Base-by-base conservation (phyloP, 2,113 vertebrate genomes). In the Neofelis nebulosa region DNA sequence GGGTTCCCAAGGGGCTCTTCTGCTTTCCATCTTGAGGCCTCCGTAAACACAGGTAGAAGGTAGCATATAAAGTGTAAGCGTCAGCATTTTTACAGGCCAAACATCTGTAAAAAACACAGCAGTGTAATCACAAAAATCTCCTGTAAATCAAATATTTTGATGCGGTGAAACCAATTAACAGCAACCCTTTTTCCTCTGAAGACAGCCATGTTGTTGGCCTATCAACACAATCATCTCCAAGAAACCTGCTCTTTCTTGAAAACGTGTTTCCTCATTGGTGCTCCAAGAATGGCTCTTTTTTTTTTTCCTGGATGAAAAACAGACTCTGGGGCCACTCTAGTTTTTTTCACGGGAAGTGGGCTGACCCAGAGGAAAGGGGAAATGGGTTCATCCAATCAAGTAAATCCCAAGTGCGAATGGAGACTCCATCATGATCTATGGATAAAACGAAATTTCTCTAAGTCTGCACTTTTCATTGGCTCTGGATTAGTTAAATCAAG, bases 401-500 rank as follows among this genome's bases (percentile, higher is more conserved):
- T 13, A 27, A 66, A 36, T 1, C n/a, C 36, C 12, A 7, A 48
- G 61, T 48, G n/a, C n/a, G 31, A 1, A 31, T 9, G 2, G 10
- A 25, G 66, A 38, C n/a, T 68, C 27, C 23, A 0, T 38, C 14
- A 29, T 8, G 14, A 4, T 33, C 80, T 52, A 19, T 0, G 19
- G 3, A 50, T 13, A 52, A 69, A 45, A 15, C n/a, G 13, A 41
- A 50, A 91, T 95, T 81, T 80, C 48, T 79, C 1, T n/a, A 79
- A 94, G 66, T 65, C 65, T 85, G 21, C 71, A 78, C 79, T 96
- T 95, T 38, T 31, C 50, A 29, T 87, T 61, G 94, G 80, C 68
- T 69, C 73, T 81, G 71, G 25, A 71, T 93, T 76, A 89, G 66
- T 82, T 78, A 90, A 61, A 65, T 97, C 89, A 74, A 96, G 88